A percentile compares a stretch with the other conserved stretches of the same genome.
Evolutionary conservation across 2,797 vertebrate species (phyloP).

Genomic region (Enteromius radiatus): DNA sequence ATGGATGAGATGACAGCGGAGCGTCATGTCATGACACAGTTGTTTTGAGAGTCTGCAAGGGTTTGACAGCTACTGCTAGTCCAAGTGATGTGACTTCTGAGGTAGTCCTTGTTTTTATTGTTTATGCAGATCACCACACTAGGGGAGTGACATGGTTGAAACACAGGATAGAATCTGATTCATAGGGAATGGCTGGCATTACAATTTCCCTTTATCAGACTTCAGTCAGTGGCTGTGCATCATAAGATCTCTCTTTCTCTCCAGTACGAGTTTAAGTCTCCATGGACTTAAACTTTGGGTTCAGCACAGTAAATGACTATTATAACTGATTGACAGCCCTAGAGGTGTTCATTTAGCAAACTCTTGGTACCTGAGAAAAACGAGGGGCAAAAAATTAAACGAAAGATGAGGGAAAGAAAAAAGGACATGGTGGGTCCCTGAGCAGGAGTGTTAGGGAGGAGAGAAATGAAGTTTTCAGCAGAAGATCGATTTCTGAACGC

Average conservation of each 20-base stretch:
- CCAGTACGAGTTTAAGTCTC: constrained; percentile 66
- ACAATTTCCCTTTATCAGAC: constrained; percentile 52
- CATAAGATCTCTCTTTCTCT: constrained; percentile 65
- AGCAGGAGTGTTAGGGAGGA: constrained; percentile 68
- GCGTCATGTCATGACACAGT: constrained; percentile 7
- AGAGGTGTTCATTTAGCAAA: constrained; percentile 74
- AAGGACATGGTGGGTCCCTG: constrained; percentile 62
- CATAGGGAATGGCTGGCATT: constrained; percentile 19
- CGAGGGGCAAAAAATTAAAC: constrained; percentile 50
- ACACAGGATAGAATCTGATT: constrained; percentile 4
- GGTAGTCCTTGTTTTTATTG: constrained; percentile 43
- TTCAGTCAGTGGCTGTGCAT: constrained; percentile 67
- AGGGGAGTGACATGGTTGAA: constrained; percentile 12
- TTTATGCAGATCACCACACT: constrained; percentile 18
- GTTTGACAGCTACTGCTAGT: constrained; percentile 26
- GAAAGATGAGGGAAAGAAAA: constrained; percentile 36
- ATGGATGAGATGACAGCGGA: constrained; percentile 25
- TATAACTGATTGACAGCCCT: constrained; percentile 76
- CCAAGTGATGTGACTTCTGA: constrained; percentile 31
- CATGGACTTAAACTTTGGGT: constrained; percentile 59
- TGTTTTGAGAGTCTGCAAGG: constrained; percentile 34
- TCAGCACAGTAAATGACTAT: constrained; percentile 74
- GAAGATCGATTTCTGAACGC: constrained; percentile 70
- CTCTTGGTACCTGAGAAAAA: constrained; percentile 63
- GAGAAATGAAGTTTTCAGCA: constrained; percentile 73